Evolutionary conservation across 2,888 invertebrate genomes (phyloP).

Genomic region (Tinea pellionella): DNA sequence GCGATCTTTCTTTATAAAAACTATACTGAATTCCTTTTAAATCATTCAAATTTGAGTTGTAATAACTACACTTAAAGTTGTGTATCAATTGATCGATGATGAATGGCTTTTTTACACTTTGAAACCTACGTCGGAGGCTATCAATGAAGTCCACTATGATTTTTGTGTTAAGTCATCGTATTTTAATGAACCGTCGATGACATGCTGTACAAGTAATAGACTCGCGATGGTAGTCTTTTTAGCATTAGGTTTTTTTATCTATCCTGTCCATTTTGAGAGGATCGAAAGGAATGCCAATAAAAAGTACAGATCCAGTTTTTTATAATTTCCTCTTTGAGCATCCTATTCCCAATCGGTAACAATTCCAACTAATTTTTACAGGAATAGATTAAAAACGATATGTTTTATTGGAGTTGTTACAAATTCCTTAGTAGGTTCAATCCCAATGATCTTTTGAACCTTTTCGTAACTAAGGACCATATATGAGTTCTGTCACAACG

Average conservation of each 20-base stretch:
- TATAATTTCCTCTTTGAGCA: conserved; percentile 28
- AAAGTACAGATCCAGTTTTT: conserved; percentile 35
- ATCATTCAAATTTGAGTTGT: conserved; percentile 24
- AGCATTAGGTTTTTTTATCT: conserved; percentile 55
- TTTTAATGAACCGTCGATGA: conserved; percentile 70
- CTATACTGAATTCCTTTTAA: conserved; percentile 33
- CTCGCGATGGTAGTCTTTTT: conserved; percentile 64
- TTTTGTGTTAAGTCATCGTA: conserved; percentile 67
- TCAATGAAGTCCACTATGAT: conserved; percentile 67
- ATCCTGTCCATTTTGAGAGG: conserved; percentile 36
- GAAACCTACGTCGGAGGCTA: conserved; percentile 60
- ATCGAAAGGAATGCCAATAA: conserved; percentile 37
- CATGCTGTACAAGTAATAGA: conserved; percentile 67
- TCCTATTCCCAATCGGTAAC: conserved; percentile 23
- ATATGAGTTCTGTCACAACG: no score
- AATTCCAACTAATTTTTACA: background rate
- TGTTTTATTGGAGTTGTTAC: no score
- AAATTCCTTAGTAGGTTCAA: no score
- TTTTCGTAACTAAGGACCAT: no score
- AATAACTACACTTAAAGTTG: conserved; percentile 27
- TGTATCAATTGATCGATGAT: conserved; percentile 25
- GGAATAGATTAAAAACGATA: no score
- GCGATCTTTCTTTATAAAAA: conserved; percentile 52
- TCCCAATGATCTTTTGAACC: no score
- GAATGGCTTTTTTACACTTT: conserved; percentile 42